Evolutionary conservation across 92 coral and sea anemone species (phyloP).

Genomic region (Paramuricea clavata): DNA sequence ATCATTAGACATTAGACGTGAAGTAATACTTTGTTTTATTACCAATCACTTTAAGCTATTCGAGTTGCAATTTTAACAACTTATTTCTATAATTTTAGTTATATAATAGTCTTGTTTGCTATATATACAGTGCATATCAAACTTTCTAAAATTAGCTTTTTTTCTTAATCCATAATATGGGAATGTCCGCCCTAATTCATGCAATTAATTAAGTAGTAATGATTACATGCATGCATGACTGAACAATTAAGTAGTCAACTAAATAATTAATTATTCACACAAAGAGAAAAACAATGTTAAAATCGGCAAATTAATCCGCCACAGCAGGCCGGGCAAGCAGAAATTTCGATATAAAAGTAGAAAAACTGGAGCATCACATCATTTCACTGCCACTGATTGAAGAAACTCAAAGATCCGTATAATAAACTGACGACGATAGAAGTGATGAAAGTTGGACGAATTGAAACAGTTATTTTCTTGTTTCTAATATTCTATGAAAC

Average conservation of each 20-base stretch:
- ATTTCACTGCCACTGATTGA: too few relatives aligned
- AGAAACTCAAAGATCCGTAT: too few relatives aligned
- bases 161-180: not conserved
- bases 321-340: not conserved
- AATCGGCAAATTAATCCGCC: not conserved
- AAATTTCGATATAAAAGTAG: too few relatives aligned
- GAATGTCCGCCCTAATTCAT: not conserved
- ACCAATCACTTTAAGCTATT: not conserved
- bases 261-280: too few relatives aligned
- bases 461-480: not conserved
- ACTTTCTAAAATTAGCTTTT: too few relatives aligned
- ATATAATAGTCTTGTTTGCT: not conserved
- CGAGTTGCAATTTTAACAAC: not conserved
- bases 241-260: not conserved
- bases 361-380: not conserved
- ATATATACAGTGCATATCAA: not conserved
- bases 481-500: not conserved
- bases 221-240: too few relatives aligned
- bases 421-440: too few relatives aligned
- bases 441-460: not conserved
- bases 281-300: not conserved
- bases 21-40: too few relatives aligned
- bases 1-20: too few relatives aligned
- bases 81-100: too few relatives aligned
- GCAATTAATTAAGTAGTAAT: not conserved